Evolutionary conservation across 2,888 invertebrate species (phyloP).

Genomic region (Cheilosia variabilis): DNA sequence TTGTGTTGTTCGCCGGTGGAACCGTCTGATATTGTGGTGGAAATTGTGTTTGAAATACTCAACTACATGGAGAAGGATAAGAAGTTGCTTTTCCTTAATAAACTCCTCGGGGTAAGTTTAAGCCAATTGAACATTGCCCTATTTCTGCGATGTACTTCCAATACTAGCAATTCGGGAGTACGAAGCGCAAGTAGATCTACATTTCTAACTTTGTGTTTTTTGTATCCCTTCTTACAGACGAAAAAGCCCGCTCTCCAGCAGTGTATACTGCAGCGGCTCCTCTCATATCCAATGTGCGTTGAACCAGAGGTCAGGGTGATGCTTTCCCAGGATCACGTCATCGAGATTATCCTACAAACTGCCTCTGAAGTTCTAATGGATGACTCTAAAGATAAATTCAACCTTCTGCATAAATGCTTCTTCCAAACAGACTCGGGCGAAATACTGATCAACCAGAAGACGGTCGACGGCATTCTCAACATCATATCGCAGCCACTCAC

Average conservation of each 20-base stretch:
- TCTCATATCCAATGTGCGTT: slow-evolving; percentile 82
- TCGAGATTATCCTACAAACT: slow-evolving; percentile 79
- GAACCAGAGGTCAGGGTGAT: slow-evolving; percentile 81
- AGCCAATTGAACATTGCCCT: no score
- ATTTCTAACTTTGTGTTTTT: no score
- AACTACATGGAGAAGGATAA: slow-evolving; percentile 85
- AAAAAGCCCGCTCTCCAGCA: slow-evolving; percentile 79
- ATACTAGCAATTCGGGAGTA: no score
- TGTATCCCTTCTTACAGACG: slow-evolving; percentile 75
- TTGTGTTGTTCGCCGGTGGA: slow-evolving; percentile 82
- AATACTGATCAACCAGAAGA: slow-evolving; percentile 80
- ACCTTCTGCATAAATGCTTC: slow-evolving; percentile 83
- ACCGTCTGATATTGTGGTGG: slow-evolving; percentile 85
- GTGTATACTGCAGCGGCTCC: slow-evolving; percentile 80
- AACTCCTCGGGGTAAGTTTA: slow-evolving; percentile 85
- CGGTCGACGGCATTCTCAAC: slow-evolving; percentile 81
- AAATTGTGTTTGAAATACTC: slow-evolving; percentile 87
- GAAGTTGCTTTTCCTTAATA: slow-evolving; percentile 85
- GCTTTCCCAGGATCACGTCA: slow-evolving; percentile 78
- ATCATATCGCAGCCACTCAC: slow-evolving; percentile 79
- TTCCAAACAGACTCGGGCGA: slow-evolving; percentile 82
- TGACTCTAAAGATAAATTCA: slow-evolving; percentile 79
- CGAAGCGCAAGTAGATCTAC: no score
- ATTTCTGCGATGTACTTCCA: no score
- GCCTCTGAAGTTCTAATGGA: slow-evolving; percentile 75